Evolutionary conservation across 2,888 invertebrate species (phyloP).

Genomic region (Mellilla xanthometata): DNA sequence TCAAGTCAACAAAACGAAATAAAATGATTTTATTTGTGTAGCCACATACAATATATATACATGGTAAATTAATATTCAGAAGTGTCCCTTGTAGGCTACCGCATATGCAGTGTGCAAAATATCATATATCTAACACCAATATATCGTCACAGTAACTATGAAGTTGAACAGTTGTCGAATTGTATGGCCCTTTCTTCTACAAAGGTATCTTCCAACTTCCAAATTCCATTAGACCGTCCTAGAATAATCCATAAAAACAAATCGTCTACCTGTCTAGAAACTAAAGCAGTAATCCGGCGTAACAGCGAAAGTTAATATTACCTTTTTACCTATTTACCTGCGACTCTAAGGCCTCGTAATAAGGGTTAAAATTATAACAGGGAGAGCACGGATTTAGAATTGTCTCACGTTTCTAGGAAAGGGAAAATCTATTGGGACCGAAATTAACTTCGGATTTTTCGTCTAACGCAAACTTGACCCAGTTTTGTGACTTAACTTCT

Average conservation of each 20-base stretch:
- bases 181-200: no score
- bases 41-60: no score
- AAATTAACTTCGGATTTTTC: constrained; percentile 41
- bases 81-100: no score
- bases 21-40: no score
- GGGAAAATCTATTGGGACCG: constrained; percentile 40
- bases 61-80: no score
- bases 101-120: no score
- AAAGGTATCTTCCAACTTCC: no score
- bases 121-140: no score
- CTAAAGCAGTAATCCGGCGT: constrained; percentile 17
- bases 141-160: no score
- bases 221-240: constrained; percentile 1
- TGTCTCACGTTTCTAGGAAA: constrained; percentile 36
- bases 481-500: constrained; percentile 35
- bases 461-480: constrained; percentile 41
- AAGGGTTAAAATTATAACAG: constrained; percentile 7
- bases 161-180: no score
- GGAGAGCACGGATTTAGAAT: constrained; percentile 30
- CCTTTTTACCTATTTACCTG: constrained; percentile 2
- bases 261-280: constrained; percentile 16
- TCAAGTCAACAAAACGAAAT: no score
- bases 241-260: constrained; percentile 10
- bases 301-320: constrained; percentile 18
- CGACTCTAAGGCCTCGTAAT: constrained; percentile 14